Percentiles rank a stretch among this genome's conserved stretches.
Conservation (phyloP, 53 echinoderm and acorn worm genomes). For the Arbacia lixula region DNA sequence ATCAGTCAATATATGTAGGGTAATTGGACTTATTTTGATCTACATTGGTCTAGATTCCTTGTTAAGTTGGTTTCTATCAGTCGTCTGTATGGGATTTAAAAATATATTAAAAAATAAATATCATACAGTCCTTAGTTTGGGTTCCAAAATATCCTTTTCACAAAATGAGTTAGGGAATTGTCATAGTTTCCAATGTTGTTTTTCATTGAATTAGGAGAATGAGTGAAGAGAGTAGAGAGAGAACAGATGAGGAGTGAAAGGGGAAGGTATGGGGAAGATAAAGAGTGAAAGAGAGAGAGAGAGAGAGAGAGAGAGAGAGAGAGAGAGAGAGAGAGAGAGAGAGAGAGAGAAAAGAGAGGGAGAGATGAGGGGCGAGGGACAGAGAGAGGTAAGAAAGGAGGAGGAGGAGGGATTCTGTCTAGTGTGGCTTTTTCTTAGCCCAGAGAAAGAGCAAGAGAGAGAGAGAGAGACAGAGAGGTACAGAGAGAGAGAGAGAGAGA, state of each 20-base stretch:
- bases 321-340: background rate
- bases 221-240: background rate
- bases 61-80: too few relatives aligned
- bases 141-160: too few relatives aligned
- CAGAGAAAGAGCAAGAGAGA: conserved; percentile 3
- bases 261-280: background rate
- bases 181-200: too few relatives aligned
- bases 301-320: background rate
- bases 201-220: too few relatives aligned
- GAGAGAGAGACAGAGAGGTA: background rate
- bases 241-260: background rate
- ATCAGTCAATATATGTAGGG: too few relatives aligned
- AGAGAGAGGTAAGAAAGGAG: conserved; percentile 32
- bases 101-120: too few relatives aligned
- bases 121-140: too few relatives aligned
- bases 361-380: conserved; percentile 7
- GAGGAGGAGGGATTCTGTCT: conserved; percentile 13
- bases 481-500: background rate
- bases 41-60: too few relatives aligned
- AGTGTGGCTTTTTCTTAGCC: conserved; percentile 9
- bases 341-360: conserved; percentile 6
- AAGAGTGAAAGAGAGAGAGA: background rate
- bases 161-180: too few relatives aligned
- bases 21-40: too few relatives aligned
- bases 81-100: too few relatives aligned